A percentile compares a stretch with the other conserved stretches of the same genome.
These are phyloP conservation scores for Temnothorax nylanderi DNA, from an alignment of 1,140 invertebrate genomes.

Conservation along the genomic window DNA sequence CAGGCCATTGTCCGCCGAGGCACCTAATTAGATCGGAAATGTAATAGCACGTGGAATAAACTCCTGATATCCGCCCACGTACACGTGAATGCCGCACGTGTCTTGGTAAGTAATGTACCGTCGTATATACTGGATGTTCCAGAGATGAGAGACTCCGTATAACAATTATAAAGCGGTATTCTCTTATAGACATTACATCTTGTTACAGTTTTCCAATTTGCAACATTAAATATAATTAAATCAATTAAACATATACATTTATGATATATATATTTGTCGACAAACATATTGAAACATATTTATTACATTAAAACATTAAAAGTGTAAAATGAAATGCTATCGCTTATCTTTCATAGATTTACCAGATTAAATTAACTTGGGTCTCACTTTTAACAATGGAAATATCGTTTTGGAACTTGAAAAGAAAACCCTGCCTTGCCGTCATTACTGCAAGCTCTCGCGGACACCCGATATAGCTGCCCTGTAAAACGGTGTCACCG, in stretches of 20 bases:
- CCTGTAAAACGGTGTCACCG: constrained; percentile 53
- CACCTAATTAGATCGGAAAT: constrained; percentile 48
- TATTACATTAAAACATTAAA: background rate
- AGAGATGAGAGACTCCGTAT: background rate
- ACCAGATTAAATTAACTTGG: background rate
- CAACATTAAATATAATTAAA: background rate
- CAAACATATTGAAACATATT: background rate
- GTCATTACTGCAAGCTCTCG: background rate
- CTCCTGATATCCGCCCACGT: constrained; percentile 39
- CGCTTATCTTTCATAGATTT: background rate
- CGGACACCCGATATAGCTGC: constrained; percentile 21
- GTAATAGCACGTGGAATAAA: constrained; percentile 44
- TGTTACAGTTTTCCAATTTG: background rate
- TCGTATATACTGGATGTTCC: constrained; percentile 4
- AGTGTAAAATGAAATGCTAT: background rate
- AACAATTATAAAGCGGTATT: background rate
- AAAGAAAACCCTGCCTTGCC: background rate
- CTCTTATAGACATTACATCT: background rate
- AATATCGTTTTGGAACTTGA: background rate
- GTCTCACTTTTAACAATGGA: background rate
- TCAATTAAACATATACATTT: no score
- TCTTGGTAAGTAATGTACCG: background rate
- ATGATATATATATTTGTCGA: background rate
- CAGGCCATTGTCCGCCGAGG: constrained; percentile 31
- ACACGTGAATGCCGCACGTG: background rate